Percentiles rank a stretch among this genome's conserved stretches.
These are phyloP conservation scores for Clarias macrocephalus DNA, from an alignment of 2,113 vertebrate genomes.

Conservation along the genomic window DNA sequence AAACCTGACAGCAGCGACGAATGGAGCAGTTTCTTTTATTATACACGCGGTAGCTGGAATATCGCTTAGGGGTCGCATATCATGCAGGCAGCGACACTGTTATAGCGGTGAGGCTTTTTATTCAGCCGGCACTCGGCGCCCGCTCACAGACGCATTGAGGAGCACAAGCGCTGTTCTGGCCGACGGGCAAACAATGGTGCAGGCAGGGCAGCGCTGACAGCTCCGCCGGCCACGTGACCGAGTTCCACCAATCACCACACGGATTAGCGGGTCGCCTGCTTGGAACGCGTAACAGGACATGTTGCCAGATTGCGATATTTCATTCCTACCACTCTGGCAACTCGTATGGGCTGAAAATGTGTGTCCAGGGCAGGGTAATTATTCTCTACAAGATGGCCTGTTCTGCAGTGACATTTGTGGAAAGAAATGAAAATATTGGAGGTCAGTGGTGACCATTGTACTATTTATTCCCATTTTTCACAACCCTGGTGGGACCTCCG, in stretches of 20 bases:
- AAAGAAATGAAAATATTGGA: neutral
- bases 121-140: conserved; percentile 44
- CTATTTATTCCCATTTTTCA: too few species aligned
- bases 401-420: neutral
- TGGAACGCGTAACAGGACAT: conserved; percentile 31
- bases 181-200: conserved; percentile 55
- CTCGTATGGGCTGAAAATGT: neutral
- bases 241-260: neutral
- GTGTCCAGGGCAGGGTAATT: neutral
- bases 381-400: neutral
- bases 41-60: neutral
- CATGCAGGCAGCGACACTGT: conserved; percentile 3
- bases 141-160: conserved; percentile 37
- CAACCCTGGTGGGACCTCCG: too few species aligned
- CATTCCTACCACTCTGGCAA: neutral
- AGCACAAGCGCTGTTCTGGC: conserved; percentile 32
- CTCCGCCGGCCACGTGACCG: conserved; percentile 5
- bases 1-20: conserved; percentile 42
- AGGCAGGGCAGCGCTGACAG: conserved; percentile 33
- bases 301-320: conserved; percentile 20
- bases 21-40: neutral
- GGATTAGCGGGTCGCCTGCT: conserved; percentile 35
- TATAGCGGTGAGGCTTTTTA: neutral
- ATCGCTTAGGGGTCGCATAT: conserved; percentile 12
- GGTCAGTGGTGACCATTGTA: too few species aligned